Evolutionary conservation across 2,113 vertebrate genomes (phyloP).

Genomic region (Cynopterus brachyotis): DNA sequence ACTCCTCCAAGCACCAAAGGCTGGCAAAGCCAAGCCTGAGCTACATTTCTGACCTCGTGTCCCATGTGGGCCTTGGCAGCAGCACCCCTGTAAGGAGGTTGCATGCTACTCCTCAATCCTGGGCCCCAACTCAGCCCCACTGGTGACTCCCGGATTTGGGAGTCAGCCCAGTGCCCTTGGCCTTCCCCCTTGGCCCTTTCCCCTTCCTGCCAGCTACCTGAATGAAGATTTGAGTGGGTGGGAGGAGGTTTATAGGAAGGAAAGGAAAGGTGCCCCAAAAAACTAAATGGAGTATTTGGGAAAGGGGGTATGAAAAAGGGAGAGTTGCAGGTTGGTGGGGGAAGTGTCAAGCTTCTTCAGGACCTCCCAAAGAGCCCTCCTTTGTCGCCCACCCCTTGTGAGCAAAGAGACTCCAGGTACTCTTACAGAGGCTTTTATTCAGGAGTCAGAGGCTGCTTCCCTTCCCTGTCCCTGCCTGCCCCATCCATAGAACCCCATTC

Average conservation of each 20-base stretch:
- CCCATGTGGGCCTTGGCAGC: not conserved
- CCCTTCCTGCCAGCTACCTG: not conserved
- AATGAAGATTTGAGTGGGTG: not conserved
- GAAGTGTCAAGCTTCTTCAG: not conserved
- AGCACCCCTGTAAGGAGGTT: not conserved
- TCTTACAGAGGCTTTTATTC: conserved; percentile 58
- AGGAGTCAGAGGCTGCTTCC: not conserved
- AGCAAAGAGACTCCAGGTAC: not conserved
- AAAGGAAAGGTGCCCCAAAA: not conserved
- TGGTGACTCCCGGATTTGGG: not conserved
- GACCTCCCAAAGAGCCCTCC: not conserved
- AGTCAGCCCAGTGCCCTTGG: not conserved
- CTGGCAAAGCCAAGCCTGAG: not conserved
- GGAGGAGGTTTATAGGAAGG: not conserved
- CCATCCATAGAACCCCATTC: not conserved
- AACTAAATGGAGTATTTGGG: not conserved
- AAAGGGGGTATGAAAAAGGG: not conserved
- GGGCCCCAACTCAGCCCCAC: not conserved
- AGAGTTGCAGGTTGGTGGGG: not conserved
- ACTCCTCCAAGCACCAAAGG: not conserved
- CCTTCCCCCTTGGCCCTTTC: not conserved
- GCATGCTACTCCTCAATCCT: not conserved
- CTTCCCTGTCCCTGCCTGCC: not conserved
- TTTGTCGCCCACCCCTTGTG: accelerated
- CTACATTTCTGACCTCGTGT: not conserved